phyloP scores from a whole-genome alignment of 92 coral and sea anemone genomes.

The Palythoa grandiflora region DNA sequence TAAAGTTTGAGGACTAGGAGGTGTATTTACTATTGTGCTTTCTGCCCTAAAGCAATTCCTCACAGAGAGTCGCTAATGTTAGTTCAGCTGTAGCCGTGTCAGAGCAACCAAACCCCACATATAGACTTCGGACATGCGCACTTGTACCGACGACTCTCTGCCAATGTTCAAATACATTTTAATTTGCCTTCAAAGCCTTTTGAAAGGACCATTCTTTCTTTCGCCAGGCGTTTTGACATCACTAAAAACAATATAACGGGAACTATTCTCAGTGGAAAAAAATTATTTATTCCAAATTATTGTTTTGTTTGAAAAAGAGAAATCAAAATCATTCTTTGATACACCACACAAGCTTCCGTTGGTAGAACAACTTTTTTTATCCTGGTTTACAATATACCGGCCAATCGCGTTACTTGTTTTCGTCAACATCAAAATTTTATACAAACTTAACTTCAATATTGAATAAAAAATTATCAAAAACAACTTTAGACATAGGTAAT shows the following conservation, averaged over 20 bases:
- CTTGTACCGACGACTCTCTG: neutral
- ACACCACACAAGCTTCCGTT: neutral
- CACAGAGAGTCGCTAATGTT: neutral
- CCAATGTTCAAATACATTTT: slow-evolving; percentile 20
- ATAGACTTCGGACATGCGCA: slow-evolving; percentile 57
- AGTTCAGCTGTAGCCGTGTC: slow-evolving; percentile 48
- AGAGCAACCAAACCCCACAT: slow-evolving; percentile 31
- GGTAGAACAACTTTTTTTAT: slow-evolving; percentile 11
- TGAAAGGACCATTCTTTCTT: slow-evolving; percentile 16
- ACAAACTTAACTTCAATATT: slow-evolving; percentile 51
- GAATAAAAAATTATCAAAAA: slow-evolving; percentile 45
- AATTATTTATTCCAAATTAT: slow-evolving; percentile 19
- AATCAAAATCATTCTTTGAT: slow-evolving; percentile 1
- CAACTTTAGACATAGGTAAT: slow-evolving; percentile 42
- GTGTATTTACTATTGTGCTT: slow-evolving; percentile 2
- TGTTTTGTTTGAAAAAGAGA: slow-evolving; percentile 29
- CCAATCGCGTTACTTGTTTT: slow-evolving; percentile 15
- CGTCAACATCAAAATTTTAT: slow-evolving; percentile 44
- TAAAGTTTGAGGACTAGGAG: slow-evolving; percentile 29
- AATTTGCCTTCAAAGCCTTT: slow-evolving; percentile 27
- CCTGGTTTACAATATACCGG: slow-evolving; percentile 22
- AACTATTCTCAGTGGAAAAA: slow-evolving; percentile 20
- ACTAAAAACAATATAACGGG: neutral
- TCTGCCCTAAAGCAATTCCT: slow-evolving; percentile 32
- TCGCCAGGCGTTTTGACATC: neutral